Evolutionary conservation across 2,797 vertebrate genomes (phyloP), one percentile per base, ranked within the genome.

Genomic region (Chrysocyon brachyurus): DNA sequence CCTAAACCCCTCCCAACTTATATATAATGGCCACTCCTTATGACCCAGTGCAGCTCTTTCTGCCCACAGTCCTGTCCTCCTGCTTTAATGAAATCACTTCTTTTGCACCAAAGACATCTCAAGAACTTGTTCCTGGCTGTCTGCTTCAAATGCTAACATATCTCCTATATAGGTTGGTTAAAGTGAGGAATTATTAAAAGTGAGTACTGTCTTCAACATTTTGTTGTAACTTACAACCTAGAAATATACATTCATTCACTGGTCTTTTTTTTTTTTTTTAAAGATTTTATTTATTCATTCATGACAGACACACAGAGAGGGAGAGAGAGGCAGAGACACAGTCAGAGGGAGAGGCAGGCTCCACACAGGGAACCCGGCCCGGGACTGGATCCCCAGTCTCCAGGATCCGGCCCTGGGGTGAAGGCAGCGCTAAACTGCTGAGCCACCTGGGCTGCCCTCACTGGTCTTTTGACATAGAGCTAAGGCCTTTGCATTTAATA

Each of bases 201-300:
- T 89, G 68, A 90, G 97, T 87, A 57, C 40, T 75, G 89, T 33
- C n/a, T 90, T 96, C 61, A 96, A 87, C n/a, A 87, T 79, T 57
- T 66, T 94, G 92, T 52, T 94, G 12, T 79, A 93, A 87, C 24
- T 79, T 73, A 75, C 12, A 94, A 81, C 15, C 40, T 21, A 70
- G 63, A 90, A 94, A 92, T 81, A 87, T 4, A 90, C 6, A 90
- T 85, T 75, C 40, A 70, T 73, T 96, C 81, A 85, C 87, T 59
- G 93, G 66, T 89, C 57, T 89, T 95, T 77, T 83, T 46, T 46
- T 40, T 40, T 40, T 40, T 46, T 46, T 46, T 46, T 46, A 1
- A 8, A 46, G 40, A 46, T 46, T 46, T 46, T 46, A 46, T 46
- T 46, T 46, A 46, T 46, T 46, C 40, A 46, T 46, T 46, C 40